These are phyloP conservation scores for Linnaemya vulpina DNA, from an alignment of 2,888 invertebrate species.

Conservation along the genomic window DNA sequence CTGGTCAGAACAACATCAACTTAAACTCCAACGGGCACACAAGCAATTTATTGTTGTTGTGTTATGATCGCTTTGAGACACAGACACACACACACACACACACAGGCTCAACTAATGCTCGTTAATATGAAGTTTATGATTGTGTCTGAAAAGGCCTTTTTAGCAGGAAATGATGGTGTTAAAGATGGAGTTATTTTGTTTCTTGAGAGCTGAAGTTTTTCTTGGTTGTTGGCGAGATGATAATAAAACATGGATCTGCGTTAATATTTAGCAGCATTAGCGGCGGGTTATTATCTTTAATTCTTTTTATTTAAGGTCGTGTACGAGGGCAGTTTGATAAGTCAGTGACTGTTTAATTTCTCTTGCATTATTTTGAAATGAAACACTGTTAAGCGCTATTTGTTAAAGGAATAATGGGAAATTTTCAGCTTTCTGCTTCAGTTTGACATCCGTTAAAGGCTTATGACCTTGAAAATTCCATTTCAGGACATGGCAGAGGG, in stretches of 20 bases:
- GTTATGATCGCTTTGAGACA: conserved; percentile 50
- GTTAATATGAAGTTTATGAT: conserved; percentile 23
- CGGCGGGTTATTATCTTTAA: neutral
- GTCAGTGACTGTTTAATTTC: no score
- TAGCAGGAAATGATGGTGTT: conserved; percentile 47
- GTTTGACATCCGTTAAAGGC: no score
- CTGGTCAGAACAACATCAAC: conserved; percentile 24
- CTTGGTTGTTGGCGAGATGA: conserved; percentile 28
- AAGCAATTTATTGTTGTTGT: conserved; percentile 31
- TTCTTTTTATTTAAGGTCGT: neutral
- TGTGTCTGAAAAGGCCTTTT: neutral
- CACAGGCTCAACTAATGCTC: neutral
- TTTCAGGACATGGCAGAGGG: no score
- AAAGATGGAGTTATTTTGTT: conserved; percentile 33
- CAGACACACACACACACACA: neutral
- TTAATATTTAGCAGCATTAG: conserved; percentile 12
- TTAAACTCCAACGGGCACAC: conserved; percentile 34
- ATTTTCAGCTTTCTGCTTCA: no score
- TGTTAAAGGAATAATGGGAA: no score
- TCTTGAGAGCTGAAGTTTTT: conserved; percentile 21
- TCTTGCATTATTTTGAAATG: no score
- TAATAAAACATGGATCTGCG: conserved; percentile 35
- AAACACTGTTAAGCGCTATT: no score
- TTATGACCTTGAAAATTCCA: no score
- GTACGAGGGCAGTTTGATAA: no score